A percentile compares a stretch with the other conserved stretches of the same genome.
Conservation (phyloP, 2,797 vertebrate species). For the Falco columbarius region DNA sequence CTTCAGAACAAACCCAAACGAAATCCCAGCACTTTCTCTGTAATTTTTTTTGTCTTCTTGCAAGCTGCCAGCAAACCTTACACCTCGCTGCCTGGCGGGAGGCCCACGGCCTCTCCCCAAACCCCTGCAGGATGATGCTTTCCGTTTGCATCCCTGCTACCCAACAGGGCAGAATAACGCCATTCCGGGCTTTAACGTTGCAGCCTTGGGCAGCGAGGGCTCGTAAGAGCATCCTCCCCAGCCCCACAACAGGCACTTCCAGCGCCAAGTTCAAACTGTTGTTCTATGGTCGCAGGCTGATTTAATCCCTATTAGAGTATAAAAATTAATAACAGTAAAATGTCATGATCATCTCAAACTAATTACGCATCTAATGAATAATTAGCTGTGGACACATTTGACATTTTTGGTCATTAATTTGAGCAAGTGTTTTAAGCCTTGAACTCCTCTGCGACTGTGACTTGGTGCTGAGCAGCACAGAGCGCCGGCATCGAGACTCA, state of each 20-base stretch:
- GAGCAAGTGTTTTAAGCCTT: constrained; percentile 73
- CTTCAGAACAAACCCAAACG: neutral
- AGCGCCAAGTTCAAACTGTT: neutral
- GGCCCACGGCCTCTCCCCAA: neutral
- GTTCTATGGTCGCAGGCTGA: constrained; percentile 43
- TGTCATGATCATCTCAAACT: constrained; percentile 88
- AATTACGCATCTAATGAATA: constrained; percentile 96
- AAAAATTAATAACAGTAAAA: constrained; percentile 88
- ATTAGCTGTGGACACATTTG: constrained; percentile 92
- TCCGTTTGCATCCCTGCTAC: neutral
- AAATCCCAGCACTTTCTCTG: neutral
- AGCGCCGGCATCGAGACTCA: rapidly evolving
- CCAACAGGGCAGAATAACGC: rapidly evolving
- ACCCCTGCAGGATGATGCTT: neutral
- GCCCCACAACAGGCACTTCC: neutral
- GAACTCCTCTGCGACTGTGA: constrained; percentile 10
- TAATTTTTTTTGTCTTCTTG: neutral
- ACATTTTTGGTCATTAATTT: constrained; percentile 95
- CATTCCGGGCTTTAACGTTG: rapidly evolving
- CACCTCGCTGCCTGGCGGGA: rapidly evolving
- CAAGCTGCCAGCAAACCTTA: neutral
- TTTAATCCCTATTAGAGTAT: constrained; percentile 81
- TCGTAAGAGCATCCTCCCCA: neutral
- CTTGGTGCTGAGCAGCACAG: neutral
- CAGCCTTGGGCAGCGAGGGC: neutral